phyloP scores from a whole-genome alignment of 1,140 invertebrate genomes.

The Neodiprion pinetum region DNA sequence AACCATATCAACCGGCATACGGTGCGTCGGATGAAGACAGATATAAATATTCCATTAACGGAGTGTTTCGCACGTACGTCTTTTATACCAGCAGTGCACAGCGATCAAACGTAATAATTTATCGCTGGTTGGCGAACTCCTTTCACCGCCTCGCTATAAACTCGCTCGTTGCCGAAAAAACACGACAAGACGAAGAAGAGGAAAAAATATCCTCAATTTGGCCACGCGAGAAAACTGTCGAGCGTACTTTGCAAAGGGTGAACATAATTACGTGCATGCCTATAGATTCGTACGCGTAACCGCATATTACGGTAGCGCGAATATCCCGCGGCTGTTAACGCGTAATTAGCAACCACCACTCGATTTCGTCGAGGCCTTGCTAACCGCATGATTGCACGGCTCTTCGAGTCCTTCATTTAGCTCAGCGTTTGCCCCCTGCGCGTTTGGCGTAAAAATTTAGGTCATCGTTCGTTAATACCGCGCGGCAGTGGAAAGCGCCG shows the following conservation, averaged over 20 bases:
- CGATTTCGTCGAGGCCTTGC: not conserved
- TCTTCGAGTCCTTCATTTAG: not conserved
- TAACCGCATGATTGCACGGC: too few species aligned
- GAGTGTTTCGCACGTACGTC: not conserved
- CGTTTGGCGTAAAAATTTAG: conserved; percentile 3
- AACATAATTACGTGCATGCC: not conserved
- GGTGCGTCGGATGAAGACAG: not conserved
- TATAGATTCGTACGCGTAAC: not conserved
- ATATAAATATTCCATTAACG: not conserved
- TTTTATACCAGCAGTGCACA: too few species aligned
- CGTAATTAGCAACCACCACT: not conserved
- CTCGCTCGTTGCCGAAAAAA: not conserved
- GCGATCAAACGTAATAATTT: too few species aligned
- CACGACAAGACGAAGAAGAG: not conserved
- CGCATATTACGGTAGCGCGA: not conserved
- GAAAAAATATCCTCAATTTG: not conserved
- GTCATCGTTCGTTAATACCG: not conserved
- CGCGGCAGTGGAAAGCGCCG: too few species aligned
- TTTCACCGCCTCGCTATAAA: not conserved
- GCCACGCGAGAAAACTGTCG: not conserved
- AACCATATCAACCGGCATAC: too few species aligned
- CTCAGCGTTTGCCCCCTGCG: not conserved
- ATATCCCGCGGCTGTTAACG: not conserved
- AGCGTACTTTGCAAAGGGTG: not conserved
- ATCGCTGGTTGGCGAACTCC: not conserved